Evolutionary conservation across 2,888 invertebrate species (phyloP).

Genomic region (Danaus chrysippus): DNA sequence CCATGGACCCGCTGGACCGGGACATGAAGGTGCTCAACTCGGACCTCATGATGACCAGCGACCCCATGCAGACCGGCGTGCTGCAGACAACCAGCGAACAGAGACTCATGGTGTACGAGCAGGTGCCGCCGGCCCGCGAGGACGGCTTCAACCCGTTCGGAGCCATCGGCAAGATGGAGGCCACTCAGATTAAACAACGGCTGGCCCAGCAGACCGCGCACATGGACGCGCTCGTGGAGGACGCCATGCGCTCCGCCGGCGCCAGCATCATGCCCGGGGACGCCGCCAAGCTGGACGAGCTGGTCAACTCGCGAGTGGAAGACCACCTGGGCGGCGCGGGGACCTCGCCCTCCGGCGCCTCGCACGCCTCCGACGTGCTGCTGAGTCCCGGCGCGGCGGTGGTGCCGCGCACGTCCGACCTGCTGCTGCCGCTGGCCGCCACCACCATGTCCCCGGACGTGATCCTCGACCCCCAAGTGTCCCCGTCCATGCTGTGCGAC

Average conservation of each 20-base stretch:
- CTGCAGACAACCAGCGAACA: constrained; percentile 42
- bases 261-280: constrained; percentile 65
- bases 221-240: constrained; percentile 72
- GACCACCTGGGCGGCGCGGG: constrained; percentile 60
- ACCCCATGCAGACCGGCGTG: constrained; percentile 42
- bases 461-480: constrained; percentile 81
- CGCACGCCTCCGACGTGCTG: constrained; percentile 62
- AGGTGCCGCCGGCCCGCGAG: constrained; percentile 40
- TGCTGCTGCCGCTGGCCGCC: constrained; percentile 50
- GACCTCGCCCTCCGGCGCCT: constrained; percentile 52
- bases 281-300: constrained; percentile 78
- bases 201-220: constrained; percentile 66
- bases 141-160: constrained; percentile 62
- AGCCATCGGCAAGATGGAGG: constrained; percentile 62
- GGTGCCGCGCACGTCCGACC: constrained; percentile 53
- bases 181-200: constrained; percentile 57
- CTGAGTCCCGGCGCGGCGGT: constrained; percentile 55
- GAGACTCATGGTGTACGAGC: constrained; percentile 51
- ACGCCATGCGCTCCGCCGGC: constrained; percentile 66
- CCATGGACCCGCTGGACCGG: constrained; percentile 44
- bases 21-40: constrained; percentile 60
- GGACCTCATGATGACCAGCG: constrained; percentile 56
- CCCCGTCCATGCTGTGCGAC: constrained; percentile 78
- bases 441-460: constrained; percentile 76
- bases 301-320: constrained; percentile 73